These are phyloP conservation scores for Sarotherodon lohbergeri DNA, from an alignment of 2,113 vertebrate species.

Conservation along the genomic window DNA sequence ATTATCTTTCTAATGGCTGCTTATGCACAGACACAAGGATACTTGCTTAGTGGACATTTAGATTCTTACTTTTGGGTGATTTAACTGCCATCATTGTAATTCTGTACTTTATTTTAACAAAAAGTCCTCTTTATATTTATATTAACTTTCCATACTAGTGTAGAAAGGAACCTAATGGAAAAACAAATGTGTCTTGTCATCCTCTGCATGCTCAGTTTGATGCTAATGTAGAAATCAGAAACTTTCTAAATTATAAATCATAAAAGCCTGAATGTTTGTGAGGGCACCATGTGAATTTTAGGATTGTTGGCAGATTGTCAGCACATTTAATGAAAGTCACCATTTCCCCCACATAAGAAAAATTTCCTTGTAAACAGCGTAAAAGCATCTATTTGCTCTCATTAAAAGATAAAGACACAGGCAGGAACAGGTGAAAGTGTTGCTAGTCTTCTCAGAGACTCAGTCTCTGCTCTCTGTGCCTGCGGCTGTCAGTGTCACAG, in stretches of 20 bases:
- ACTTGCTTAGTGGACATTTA: neutral
- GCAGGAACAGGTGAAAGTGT: neutral
- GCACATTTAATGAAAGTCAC: neutral
- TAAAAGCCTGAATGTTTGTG: neutral
- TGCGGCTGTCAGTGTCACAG: slow-evolving; percentile 25
- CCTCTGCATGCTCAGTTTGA: neutral
- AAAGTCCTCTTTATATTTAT: neutral
- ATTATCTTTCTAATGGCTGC: neutral
- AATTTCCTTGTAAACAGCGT: neutral
- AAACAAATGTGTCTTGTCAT: accelerated
- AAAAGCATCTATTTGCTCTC: neutral
- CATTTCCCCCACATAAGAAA: neutral
- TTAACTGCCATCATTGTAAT: neutral
- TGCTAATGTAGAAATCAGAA: neutral
- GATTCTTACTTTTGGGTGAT: neutral
- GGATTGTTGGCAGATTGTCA: neutral
- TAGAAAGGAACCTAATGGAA: neutral
- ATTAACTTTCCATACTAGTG: neutral
- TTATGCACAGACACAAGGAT: neutral
- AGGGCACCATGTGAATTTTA: neutral
- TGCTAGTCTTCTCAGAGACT: neutral
- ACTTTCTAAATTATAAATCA: neutral
- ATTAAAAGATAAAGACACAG: neutral
- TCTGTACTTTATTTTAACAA: neutral
- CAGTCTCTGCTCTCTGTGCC: neutral